A percentile compares a stretch with the other conserved stretches of the same genome.
These are phyloP conservation scores for Tiliacea citrago DNA, from an alignment of 2,888 invertebrate genomes.

Conservation along the genomic window DNA sequence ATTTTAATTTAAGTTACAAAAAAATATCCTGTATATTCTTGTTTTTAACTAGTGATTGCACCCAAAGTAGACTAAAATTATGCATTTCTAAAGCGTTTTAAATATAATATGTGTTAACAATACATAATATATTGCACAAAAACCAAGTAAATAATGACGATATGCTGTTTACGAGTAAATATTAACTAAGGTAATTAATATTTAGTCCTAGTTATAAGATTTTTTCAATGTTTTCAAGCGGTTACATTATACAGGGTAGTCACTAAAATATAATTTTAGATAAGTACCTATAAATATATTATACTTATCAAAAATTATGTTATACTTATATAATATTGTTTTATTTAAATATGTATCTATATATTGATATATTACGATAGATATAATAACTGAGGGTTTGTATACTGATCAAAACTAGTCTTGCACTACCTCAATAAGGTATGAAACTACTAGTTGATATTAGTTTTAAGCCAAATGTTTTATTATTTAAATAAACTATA, in stretches of 20 bases:
- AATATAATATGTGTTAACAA: constrained; percentile 32
- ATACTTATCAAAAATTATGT: neutral
- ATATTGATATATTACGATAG: constrained; percentile 12
- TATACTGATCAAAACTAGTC: neutral
- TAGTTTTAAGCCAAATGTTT: neutral
- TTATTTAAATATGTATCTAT: constrained; percentile 8
- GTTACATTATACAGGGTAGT: constrained; percentile 63
- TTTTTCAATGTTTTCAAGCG: constrained; percentile 68
- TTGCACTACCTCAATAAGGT: constrained; percentile 4
- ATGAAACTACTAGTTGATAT: constrained; percentile 1
- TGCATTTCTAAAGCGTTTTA: constrained; percentile 38
- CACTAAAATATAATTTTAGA: constrained; percentile 46
- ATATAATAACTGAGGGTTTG: constrained; percentile 10
- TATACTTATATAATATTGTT: constrained; percentile 8
- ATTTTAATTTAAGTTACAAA: no score
- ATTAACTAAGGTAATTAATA: constrained; percentile 62
- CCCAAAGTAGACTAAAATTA: constrained; percentile 17
- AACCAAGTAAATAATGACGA: constrained; percentile 68
- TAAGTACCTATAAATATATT: constrained; percentile 10
- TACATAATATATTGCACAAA: constrained; percentile 39
- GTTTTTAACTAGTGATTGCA: neutral
- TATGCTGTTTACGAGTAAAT: constrained; percentile 73
- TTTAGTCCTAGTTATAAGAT: constrained; percentile 65
- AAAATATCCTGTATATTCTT: neutral
- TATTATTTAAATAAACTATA: neutral